phyloP scores from a whole-genome alignment of 2,113 vertebrate species.

The Hiodon alosoides region DNA sequence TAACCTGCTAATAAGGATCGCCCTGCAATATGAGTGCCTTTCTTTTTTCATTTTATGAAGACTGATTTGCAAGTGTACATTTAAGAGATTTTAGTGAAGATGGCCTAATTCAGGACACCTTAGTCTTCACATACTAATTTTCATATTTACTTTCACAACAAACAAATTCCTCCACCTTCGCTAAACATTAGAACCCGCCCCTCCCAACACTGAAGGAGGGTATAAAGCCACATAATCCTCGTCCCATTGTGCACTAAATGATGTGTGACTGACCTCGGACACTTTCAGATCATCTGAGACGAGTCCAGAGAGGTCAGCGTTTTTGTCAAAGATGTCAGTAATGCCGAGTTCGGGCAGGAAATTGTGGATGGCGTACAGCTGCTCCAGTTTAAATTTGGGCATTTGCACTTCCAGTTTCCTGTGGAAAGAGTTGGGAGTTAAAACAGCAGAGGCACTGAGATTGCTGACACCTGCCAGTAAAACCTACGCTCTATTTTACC shows the following conservation, averaged over 20 bases:
- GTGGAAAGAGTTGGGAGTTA: constrained; percentile 17
- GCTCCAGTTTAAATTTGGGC: constrained; percentile 76
- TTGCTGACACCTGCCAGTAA: background rate
- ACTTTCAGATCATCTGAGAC: constrained; percentile 56
- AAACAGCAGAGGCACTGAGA: background rate
- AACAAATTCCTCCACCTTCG: too few relatives aligned
- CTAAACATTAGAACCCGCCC: too few relatives aligned
- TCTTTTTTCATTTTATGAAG: too few relatives aligned
- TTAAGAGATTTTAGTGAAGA: too few relatives aligned
- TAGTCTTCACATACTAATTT: too few relatives aligned
- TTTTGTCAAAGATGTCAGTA: constrained; percentile 59
- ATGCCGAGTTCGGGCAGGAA: constrained; percentile 66
- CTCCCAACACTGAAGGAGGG: too few relatives aligned
- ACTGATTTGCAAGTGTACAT: too few relatives aligned
- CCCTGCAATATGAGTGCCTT: background rate
- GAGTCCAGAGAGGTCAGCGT: constrained; percentile 65
- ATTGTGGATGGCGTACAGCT: constrained; percentile 66
- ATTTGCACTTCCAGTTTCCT: constrained; percentile 81
- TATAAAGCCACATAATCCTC: too few relatives aligned
- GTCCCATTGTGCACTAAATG: background rate
- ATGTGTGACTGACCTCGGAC: constrained; percentile 61
- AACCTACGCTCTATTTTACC: too few relatives aligned
- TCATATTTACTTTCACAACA: too few relatives aligned
- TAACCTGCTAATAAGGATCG: background rate
- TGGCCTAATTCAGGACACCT: too few relatives aligned